A percentile compares a stretch with the other conserved stretches of the same genome.
Evolutionary conservation across 2,888 invertebrate species (phyloP).

Genomic region (Leptinotarsa juncta): DNA sequence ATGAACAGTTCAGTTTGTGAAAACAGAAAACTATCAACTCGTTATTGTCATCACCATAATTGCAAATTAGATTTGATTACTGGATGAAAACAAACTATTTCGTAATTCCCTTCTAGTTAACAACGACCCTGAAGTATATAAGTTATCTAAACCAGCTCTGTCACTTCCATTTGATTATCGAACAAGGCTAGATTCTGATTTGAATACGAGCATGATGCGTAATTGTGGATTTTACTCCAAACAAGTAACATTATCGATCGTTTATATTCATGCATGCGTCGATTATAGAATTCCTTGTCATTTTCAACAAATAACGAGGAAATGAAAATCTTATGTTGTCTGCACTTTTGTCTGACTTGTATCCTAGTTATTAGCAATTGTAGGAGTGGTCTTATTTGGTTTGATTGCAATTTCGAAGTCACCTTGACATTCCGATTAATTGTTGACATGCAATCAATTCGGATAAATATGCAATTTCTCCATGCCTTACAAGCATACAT

Average conservation of each 20-base stretch:
- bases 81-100: background rate
- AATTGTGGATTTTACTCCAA: background rate
- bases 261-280: conserved; percentile 4
- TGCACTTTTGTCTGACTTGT: background rate
- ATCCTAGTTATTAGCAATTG: no score
- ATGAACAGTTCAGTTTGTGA: no score
- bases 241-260: background rate
- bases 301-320: no score
- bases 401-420: no score
- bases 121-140: background rate
- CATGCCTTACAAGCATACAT: no score
- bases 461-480: no score
- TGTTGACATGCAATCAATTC: background rate
- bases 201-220: background rate
- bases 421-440: background rate
- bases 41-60: background rate
- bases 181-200: background rate
- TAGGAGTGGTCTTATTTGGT: no score
- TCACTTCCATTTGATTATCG: background rate
- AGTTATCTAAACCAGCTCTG: no score
- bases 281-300: background rate
- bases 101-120: background rate
- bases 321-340: no score
- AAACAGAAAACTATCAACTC: background rate
- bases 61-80: background rate